Conservation (phyloP, 1,140 invertebrate species). For the Dendrolimus kikuchii region DNA sequence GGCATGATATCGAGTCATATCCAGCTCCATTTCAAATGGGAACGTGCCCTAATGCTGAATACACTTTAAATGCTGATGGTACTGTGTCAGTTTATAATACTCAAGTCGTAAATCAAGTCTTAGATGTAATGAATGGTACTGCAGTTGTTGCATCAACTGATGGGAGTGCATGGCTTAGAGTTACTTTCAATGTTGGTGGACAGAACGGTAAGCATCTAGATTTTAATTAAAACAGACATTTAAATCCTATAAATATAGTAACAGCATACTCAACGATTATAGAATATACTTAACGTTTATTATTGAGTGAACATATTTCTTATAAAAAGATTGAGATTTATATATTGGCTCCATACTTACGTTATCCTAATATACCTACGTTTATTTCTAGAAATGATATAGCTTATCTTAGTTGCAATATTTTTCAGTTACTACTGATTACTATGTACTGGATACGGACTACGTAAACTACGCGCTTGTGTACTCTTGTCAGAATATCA, state of each 20-base stretch:
- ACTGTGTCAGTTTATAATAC: constrained; percentile 40
- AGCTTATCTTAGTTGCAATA: not conserved
- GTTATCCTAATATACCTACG: too few species aligned
- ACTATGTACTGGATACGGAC: constrained; percentile 40
- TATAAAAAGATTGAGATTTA: too few species aligned
- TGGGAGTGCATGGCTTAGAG: constrained; percentile 33
- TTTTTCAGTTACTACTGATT: constrained; percentile 31
- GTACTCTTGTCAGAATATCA: constrained; percentile 34
- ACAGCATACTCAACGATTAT: too few species aligned
- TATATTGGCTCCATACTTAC: too few species aligned
- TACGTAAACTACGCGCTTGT: constrained; percentile 33
- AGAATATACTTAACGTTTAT: too few species aligned
- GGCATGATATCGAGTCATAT: constrained; percentile 58
- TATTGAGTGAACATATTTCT: too few species aligned
- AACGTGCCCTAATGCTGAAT: constrained; percentile 35
- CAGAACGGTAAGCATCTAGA: constrained; percentile 30
- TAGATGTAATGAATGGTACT: constrained; percentile 29
- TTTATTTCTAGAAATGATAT: too few species aligned
- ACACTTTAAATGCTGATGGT: constrained; percentile 18
- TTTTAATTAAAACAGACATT: not conserved
- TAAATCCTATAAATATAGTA: too few species aligned
- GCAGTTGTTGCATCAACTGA: constrained; percentile 31
- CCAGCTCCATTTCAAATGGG: constrained; percentile 43
- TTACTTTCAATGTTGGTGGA: constrained; percentile 41
- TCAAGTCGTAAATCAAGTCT: constrained; percentile 33